Evolutionary conservation across 2,888 invertebrate species (phyloP), one percentile per base, ranked within the genome.

Genomic region (Caenorhabditis japonica): DNA sequence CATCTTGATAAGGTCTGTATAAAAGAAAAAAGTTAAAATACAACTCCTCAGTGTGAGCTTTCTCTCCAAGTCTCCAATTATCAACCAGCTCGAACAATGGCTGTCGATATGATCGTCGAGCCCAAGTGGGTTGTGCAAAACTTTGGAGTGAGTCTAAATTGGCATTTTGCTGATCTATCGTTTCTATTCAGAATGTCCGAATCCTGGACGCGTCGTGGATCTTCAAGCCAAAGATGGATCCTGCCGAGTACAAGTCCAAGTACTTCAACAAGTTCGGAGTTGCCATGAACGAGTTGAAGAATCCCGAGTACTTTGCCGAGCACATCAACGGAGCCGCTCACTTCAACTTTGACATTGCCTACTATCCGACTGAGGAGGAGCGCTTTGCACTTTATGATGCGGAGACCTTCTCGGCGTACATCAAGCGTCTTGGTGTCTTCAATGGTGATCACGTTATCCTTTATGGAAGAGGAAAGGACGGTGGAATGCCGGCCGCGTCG

Each of bases 321-420:
- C 81, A 81, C 66, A 77, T 84, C 53, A 79, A 80, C 23, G 75
- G 72, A 4, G 79, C 83, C 43, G 73, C 80, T 23, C 77, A 81
- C 41, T 83, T 84, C 73, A 78, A 83, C 59, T 59, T 79, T 23
- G 81, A 83, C 70, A 75, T 83, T 36, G 83, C 79, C 33, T 84
- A 81, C 38, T 83, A 77, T 38, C 83, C 83, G 17, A 64, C 76
- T n/a, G 75, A 76, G 36, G 60, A 80, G 19, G 81, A 83, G 38
- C 70, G 76, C 8, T 80, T 75, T 23, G 70, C 79, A 0, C 60
- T 82, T 7, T 83, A 83, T 46, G 74, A 75, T 15, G 58, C 83
- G 10, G 82, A 82, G 51, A 56, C 68, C 19, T 83, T 83, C 72
- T 69, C 82, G 39, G 52, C 75, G 25, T 83, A 83, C 69, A 73